These are phyloP conservation scores for Drosophila sulfurigaster DNA, from an alignment of 1,140 invertebrate species.

Conservation along the genomic window DNA sequence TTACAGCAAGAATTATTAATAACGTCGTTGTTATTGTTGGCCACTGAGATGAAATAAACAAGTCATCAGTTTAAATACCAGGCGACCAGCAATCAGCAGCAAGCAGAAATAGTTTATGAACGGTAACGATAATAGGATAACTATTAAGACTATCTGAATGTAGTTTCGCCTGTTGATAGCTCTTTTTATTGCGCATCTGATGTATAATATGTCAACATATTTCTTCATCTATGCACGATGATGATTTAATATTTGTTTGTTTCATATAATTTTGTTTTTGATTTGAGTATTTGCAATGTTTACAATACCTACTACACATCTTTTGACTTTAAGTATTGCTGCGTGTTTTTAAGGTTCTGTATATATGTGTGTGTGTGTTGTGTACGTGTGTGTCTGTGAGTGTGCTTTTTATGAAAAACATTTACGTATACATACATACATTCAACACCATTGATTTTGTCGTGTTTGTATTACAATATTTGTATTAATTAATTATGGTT, in stretches of 20 bases:
- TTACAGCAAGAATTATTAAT: too few relatives aligned
- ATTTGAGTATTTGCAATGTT: slow-evolving; percentile 18
- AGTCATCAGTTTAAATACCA: too few relatives aligned
- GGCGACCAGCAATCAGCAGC: too few relatives aligned
- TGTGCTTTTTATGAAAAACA: slow-evolving; percentile 74
- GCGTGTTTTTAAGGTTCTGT: slow-evolving; percentile 21
- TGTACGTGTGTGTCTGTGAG: slow-evolving; percentile 21
- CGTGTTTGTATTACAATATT: slow-evolving; percentile 33
- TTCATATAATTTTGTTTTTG: slow-evolving; percentile 5
- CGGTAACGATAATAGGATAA: too few relatives aligned
- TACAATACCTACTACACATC: slow-evolving; percentile 31
- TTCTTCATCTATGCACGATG: slow-evolving; percentile 28
- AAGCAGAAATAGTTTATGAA: too few relatives aligned
- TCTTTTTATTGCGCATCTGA: too few relatives aligned
- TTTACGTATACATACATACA: slow-evolving; percentile 58
- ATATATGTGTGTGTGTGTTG: slow-evolving; percentile 14
- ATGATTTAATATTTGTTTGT: slow-evolving; percentile 10
- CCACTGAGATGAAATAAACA: too few relatives aligned
- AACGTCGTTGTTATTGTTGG: too few relatives aligned
- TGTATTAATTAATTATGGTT: slow-evolving; percentile 14
- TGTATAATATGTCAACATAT: not conserved
- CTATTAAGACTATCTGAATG: too few relatives aligned
- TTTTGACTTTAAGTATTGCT: slow-evolving; percentile 16
- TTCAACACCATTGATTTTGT: slow-evolving; percentile 41
- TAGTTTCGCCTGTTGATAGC: too few relatives aligned